phyloP scores from a whole-genome alignment of 2,113 vertebrate species.

The Terrapene triunguis region DNA sequence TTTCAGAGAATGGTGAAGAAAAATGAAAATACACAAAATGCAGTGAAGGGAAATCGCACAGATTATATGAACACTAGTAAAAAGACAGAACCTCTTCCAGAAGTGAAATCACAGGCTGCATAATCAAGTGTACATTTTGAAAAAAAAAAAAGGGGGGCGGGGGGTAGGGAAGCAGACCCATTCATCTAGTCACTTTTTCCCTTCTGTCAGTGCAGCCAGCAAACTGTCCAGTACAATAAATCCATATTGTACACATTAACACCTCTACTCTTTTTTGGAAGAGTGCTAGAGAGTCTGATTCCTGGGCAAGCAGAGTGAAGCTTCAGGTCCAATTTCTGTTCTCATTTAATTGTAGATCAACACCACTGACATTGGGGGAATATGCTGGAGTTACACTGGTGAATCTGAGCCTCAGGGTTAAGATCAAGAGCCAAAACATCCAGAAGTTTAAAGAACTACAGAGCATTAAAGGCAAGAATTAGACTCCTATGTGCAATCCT shows the following conservation, averaged over 20 bases:
- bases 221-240: background rate
- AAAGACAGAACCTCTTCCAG: background rate
- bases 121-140: background rate
- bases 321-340: background rate
- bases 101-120: background rate
- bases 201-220: background rate
- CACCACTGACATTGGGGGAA: background rate
- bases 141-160: background rate
- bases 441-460: background rate
- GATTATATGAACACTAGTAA: background rate
- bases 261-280: background rate
- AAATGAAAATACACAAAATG: background rate
- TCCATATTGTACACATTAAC: background rate
- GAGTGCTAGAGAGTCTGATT: background rate
- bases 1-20: background rate
- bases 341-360: background rate
- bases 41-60: background rate
- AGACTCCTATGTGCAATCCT: background rate
- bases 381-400: background rate
- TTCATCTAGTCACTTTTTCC: background rate
- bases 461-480: background rate
- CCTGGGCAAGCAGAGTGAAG: background rate
- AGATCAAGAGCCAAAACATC: background rate
- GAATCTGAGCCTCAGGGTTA: background rate
- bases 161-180: background rate